Evolutionary conservation across 2,113 vertebrate genomes (phyloP), one percentile per base, ranked within the genome.

Genomic region (Herpetotheres cachinnans): DNA sequence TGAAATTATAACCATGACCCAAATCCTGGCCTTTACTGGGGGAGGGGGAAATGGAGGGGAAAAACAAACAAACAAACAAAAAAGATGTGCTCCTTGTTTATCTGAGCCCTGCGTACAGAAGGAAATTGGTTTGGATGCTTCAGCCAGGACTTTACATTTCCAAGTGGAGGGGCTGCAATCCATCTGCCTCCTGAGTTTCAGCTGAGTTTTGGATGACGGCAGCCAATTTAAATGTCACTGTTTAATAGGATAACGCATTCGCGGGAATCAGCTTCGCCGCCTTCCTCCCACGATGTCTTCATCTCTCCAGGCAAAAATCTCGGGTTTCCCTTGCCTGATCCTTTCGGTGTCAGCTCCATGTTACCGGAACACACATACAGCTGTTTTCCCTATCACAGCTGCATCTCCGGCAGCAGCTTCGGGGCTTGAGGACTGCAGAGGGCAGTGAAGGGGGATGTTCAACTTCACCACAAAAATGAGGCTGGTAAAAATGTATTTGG

Each of bases 341-440:
- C 56, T 58, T 81, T 94, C 17, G 10, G 49, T 94, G 86, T 87
- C 91, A 72, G 81, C 81, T 95, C 81, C 89, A 21, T 94, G 83
- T 94, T 94, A 87, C 84, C 10, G 13, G 74, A 96, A 94, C 81
- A 79, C 0, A 0, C 86, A 46, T 61, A 89, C 95, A 97, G 93
- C 94, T 97, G 95, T 91, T 95, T 92, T 95, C 81, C 54, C 82
- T 93, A 91, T 93, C 91, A 85, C 91, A 93, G 91, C 93, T 95
- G 89, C 86, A 91, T 93, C 96, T 89, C 70, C 13, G 0, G 84
- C 66, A 93, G 80, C 83, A 77, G 78, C 86, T 89, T 56, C 0
- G 0, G 66, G 61, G 49, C 69, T 89, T 67, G 38, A 93, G 56
- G 40, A 89, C 70, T 89, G 73, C 80, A 89, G 81, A 95, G 84